A percentile compares a stretch with the other conserved stretches of the same genome.
Evolutionary conservation across 2,113 vertebrate genomes (phyloP).

Genomic region (Periophthalmus modestus): DNA sequence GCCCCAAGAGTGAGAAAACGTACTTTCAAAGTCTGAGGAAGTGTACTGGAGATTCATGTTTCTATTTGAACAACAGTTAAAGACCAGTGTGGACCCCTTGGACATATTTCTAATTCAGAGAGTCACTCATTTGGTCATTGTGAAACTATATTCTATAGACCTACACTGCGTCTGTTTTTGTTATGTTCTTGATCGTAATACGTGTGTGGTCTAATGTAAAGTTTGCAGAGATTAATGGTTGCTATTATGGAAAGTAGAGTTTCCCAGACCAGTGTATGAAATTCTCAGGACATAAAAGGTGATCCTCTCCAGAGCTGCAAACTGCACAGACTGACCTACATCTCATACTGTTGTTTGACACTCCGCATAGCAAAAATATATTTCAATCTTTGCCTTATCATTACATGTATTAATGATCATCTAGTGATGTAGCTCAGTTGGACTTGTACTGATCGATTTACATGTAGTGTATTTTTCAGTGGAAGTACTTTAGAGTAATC

Average conservation of each 20-base stretch:
- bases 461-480: not conserved
- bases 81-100: not conserved
- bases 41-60: constrained; percentile 31
- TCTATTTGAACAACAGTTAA: constrained; percentile 34
- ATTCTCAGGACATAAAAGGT: constrained; percentile 35
- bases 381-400: not conserved
- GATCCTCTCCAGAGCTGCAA: constrained; percentile 16
- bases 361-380: constrained; percentile 17
- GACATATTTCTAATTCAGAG: constrained; percentile 36
- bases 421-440: not conserved
- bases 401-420: not conserved
- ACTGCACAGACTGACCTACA: constrained; percentile 18
- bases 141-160: not conserved
- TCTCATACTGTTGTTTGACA: constrained; percentile 27
- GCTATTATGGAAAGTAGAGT: constrained; percentile 4
- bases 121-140: constrained; percentile 27
- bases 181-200: not conserved
- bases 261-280: not conserved
- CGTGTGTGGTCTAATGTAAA: constrained; percentile 30
- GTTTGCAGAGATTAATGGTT: not conserved
- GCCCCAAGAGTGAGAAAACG: not conserved
- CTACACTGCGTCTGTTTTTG: not conserved
- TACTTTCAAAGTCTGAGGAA: constrained; percentile 21
- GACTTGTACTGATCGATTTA: not conserved
- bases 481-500: too few species aligned